These are phyloP conservation scores for Leuciscus idus DNA, from an alignment of 2,113 vertebrate species.

Conservation along the genomic window DNA sequence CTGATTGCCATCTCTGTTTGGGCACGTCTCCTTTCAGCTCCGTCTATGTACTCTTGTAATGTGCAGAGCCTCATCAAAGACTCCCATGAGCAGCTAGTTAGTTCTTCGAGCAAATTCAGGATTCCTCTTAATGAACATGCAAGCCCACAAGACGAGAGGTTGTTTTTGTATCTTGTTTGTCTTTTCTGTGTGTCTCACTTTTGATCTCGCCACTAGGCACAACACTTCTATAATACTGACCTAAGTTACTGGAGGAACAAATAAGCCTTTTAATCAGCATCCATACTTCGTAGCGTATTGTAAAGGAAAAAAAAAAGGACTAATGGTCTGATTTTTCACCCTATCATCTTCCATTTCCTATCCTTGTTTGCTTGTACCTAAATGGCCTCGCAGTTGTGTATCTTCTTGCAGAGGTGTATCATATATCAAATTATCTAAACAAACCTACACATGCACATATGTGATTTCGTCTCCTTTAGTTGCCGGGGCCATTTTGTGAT, in stretches of 20 bases:
- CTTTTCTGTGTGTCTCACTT: conserved; percentile 36
- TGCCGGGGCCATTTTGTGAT: neutral
- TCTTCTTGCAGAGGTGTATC: neutral
- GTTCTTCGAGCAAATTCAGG: conserved; percentile 6
- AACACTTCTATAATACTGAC: conserved; percentile 30
- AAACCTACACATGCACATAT: neutral
- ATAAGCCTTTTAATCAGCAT: conserved; percentile 39
- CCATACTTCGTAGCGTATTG: conserved; percentile 24
- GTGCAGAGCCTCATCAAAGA: conserved; percentile 28
- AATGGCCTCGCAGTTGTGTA: conserved; percentile 4
- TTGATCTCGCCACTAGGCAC: conserved; percentile 36
- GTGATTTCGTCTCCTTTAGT: neutral
- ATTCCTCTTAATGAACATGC: neutral
- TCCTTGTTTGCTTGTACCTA: conserved; percentile 23
- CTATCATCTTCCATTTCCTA: conserved; percentile 46
- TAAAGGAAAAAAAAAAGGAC: conserved; percentile 3
- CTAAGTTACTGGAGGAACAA: conserved; percentile 39
- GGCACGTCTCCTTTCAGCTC: neutral
- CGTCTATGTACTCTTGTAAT: neutral
- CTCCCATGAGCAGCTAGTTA: neutral
- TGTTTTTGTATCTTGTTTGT: neutral
- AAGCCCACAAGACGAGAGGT: conserved; percentile 4
- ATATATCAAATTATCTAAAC: neutral
- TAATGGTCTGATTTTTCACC: conserved; percentile 41
- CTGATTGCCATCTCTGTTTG: conserved; percentile 21